phyloP scores from a whole-genome alignment of 2,113 vertebrate species.

The Hiodon alosoides region DNA sequence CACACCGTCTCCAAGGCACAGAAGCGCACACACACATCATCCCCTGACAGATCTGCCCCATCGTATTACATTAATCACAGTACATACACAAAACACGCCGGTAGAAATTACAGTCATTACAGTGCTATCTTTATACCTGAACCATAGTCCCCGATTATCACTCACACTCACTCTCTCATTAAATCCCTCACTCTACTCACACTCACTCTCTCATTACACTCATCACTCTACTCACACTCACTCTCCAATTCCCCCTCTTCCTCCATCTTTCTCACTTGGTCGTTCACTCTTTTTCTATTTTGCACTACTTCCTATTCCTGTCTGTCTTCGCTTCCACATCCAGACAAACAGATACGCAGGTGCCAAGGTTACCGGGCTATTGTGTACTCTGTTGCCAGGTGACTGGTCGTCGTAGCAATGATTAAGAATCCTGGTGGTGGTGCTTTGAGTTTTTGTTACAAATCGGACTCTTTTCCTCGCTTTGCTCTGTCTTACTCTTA shows the following conservation, averaged over 20 bases:
- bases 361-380: conserved; percentile 42
- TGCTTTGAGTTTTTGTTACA: conserved; percentile 44
- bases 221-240: neutral
- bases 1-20: no score
- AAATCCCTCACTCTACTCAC: conserved; percentile 16
- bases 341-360: conserved; percentile 33
- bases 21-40: conserved; percentile 14
- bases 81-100: neutral
- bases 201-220: conserved; percentile 1
- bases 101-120: conserved; percentile 29
- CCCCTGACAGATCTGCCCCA: conserved; percentile 8
- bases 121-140: conserved; percentile 55
- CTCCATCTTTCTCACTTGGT: neutral
- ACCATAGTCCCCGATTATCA: conserved; percentile 39
- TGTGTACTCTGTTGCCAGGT: conserved; percentile 49
- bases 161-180: conserved; percentile 8
- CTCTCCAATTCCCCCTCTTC: neutral
- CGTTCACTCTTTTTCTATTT: conserved; percentile 13
- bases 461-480: conserved; percentile 44
- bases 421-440: conserved; percentile 61
- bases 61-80: neutral
- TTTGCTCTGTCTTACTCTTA: conserved; percentile 26
- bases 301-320: conserved; percentile 10
- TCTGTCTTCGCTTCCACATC: conserved; percentile 29
- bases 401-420: conserved; percentile 58